Base-by-base conservation (phyloP, 2,888 invertebrate species). In the Rotaria magnacalcarata region DNA sequence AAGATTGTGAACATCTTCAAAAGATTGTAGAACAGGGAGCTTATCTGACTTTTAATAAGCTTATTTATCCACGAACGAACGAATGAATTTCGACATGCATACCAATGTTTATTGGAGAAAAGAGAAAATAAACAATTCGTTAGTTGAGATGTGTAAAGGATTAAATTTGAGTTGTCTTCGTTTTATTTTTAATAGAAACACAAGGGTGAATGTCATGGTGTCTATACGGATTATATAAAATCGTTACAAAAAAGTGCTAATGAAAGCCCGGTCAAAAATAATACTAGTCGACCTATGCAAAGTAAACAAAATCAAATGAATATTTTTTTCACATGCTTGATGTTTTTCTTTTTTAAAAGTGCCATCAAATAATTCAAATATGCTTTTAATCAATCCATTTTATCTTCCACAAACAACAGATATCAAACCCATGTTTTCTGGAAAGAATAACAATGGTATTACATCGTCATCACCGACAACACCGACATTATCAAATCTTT, bases 31-130 rank as follows among this genome's bases (percentile, higher is more conserved):
- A 67, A 67, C 34, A 52, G 52, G 16, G 52, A 80, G 80, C 80
- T 80, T 80, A 80, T 80, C 80, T 80, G 80, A 80, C 80, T 80
- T 80, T 80, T 80, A 80, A 80, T 80, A 80, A 80, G 80, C 80
- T 80, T 80, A 80, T 80, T 80, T 80, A 80, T 80, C 80, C 47
- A 80, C 47, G 47, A 80, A 47, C 47, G 47, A 80, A 43, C 80
- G 47, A 80, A 80, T 80, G 43, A 24, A 80, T 47, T 41, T 41
- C 43, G 24, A 67, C 67, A 34, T 67, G 21, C 67, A 67, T 67
- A 27, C 67, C 34, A 27, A n/a, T 67, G 67, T 27, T 67, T 67
- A 67, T 67, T 27, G 34, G 27, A 67, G 34, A 34, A 67, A 67
- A 34, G 34, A 67, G 67, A 67, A 34, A 80, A 80, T 80, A 80